A percentile compares a stretch with the other conserved stretches of the same genome.
Conservation (phyloP, 1,140 invertebrate species). For the Triops longicaudatus region DNA sequence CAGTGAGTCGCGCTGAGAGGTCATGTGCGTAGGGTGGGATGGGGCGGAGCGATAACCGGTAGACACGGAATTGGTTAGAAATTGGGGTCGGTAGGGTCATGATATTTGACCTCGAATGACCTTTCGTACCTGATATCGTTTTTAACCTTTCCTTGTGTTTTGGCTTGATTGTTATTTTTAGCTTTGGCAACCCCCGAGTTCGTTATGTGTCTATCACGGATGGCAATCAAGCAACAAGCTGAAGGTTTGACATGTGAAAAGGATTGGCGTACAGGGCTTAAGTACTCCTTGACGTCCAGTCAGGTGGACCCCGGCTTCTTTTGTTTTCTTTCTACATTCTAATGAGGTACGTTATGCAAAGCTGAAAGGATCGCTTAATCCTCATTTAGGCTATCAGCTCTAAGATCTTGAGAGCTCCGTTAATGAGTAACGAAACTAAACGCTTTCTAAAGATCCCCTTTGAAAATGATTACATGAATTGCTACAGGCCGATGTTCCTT, state of each 20-base stretch:
- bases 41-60: not conserved
- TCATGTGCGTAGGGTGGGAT: not conserved
- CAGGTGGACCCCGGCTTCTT: not conserved
- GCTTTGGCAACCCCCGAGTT: not conserved
- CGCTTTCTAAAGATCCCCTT: not conserved
- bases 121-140: not conserved
- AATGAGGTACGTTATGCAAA: not conserved
- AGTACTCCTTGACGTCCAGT: too few relatives aligned
- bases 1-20: not conserved
- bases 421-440: not conserved
- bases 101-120: not conserved
- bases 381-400: not conserved
- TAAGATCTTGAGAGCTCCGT: not conserved
- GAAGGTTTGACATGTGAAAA: too few relatives aligned
- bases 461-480: not conserved
- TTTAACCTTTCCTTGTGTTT: not conserved
- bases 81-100: not conserved
- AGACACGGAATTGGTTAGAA: not conserved
- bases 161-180: constrained; percentile 11
- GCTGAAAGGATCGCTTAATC: not conserved
- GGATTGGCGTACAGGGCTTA: too few relatives aligned
- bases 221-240: too few relatives aligned
- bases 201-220: not conserved
- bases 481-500: not conserved
- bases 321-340: not conserved